phyloP scores from a whole-genome alignment of 1,140 invertebrate genomes.

The Leptinotarsa texana region DNA sequence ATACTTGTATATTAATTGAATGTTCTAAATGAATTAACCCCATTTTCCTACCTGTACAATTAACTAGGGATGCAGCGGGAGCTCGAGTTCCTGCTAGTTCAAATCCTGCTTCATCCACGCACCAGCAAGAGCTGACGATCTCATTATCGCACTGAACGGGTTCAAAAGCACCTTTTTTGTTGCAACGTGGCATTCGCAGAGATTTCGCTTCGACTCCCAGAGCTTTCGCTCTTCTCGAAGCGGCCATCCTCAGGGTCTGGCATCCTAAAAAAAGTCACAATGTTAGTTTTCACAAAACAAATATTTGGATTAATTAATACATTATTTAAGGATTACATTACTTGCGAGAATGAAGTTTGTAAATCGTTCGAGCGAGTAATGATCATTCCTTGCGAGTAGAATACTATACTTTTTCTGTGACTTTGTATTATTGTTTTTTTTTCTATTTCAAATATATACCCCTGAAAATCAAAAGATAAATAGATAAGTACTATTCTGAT shows the following conservation, averaged over 20 bases:
- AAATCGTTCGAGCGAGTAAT: no score
- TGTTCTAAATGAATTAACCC: neutral
- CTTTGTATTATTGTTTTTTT: no score
- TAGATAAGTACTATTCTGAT: no score
- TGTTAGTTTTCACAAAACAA: neutral
- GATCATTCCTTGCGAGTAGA: no score
- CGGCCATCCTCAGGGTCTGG: constrained; percentile 67
- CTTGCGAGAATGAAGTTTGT: no score
- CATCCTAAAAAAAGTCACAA: constrained; percentile 59
- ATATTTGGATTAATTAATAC: no score
- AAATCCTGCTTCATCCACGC: constrained; percentile 76
- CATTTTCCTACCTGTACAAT: constrained; percentile 68
- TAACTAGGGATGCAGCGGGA: constrained; percentile 64
- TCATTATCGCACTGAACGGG: constrained; percentile 74
- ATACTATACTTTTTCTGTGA: no score
- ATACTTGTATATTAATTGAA: no score
- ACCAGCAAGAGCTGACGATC: constrained; percentile 74
- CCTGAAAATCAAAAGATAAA: no score
- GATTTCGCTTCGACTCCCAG: constrained; percentile 58
- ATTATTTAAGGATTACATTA: no score
- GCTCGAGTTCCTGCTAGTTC: constrained; percentile 78
- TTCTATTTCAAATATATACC: no score
- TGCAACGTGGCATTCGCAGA: constrained; percentile 71
- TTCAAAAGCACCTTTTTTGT: constrained; percentile 73
- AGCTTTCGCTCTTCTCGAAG: constrained; percentile 65